Conservation (phyloP, 2,888 invertebrate species). For the Machimus atricapillus region DNA sequence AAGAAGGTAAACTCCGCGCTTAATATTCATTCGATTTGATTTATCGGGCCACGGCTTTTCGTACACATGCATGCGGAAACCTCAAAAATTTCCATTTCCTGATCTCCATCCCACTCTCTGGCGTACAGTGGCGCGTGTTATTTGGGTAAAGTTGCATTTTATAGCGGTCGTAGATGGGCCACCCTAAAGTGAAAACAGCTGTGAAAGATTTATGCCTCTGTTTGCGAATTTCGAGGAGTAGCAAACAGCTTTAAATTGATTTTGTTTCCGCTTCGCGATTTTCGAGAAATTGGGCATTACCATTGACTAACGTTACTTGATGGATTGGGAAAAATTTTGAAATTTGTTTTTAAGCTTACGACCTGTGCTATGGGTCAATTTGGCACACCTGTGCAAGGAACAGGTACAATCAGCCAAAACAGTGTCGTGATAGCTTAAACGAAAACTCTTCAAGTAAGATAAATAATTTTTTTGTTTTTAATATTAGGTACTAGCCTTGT, state of each 20-base stretch:
- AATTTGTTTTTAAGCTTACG: neutral
- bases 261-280: neutral
- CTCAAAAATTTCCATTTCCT: neutral
- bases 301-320: neutral
- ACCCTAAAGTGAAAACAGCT: neutral
- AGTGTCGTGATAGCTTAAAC: neutral
- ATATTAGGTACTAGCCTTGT: too few species aligned
- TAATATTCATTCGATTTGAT: conserved; percentile 36
- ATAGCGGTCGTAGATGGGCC: neutral
- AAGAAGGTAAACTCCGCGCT: conserved; percentile 38
- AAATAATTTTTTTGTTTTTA: neutral
- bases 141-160: neutral
- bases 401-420: neutral
- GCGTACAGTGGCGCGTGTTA: neutral
- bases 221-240: neutral
- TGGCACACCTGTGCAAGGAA: neutral
- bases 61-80: neutral
- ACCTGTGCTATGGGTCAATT: neutral
- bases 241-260: neutral
- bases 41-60: neutral
- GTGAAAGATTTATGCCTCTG: neutral
- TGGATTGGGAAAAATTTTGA: neutral
- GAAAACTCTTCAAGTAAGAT: neutral
- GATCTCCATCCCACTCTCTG: neutral
- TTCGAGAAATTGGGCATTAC: neutral